Conservation (phyloP, 2,113 vertebrate species). For the Colinus virginianus region DNA sequence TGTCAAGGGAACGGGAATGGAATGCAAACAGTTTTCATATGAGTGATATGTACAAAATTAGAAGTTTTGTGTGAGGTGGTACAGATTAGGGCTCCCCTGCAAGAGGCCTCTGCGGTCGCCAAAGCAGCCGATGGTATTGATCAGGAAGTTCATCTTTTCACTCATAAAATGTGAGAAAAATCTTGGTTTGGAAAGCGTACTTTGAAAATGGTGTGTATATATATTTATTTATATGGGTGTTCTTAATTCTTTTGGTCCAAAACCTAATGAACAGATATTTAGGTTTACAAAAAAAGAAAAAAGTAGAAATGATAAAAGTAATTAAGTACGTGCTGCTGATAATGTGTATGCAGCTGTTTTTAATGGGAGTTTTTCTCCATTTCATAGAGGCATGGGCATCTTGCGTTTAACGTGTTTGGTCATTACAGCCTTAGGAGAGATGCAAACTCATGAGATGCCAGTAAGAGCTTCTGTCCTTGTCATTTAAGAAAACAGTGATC, state of each 20-base stretch:
- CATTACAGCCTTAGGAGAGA: rapidly evolving
- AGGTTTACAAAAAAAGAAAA: background rate
- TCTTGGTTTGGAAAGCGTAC: background rate
- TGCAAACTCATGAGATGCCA: rapidly evolving
- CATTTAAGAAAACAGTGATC: rapidly evolving
- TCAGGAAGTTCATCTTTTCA: background rate
- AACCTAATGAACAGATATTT: rapidly evolving
- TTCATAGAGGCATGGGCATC: rapidly evolving
- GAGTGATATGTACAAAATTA: background rate
- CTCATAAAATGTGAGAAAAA: background rate
- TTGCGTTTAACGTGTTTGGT: rapidly evolving
- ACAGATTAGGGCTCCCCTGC: background rate
- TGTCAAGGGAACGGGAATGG: background rate
- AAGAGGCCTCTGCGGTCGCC: rapidly evolving
- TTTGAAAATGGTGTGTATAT: too few species aligned
- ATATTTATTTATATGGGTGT: too few species aligned
- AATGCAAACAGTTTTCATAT: background rate
- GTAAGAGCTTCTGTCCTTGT: background rate
- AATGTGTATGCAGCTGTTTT: rapidly evolving
- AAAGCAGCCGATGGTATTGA: rapidly evolving
- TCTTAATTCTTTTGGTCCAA: background rate
- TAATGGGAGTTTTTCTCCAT: too few species aligned
- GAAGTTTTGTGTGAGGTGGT: background rate
- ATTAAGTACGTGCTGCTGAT: rapidly evolving
- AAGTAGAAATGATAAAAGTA: background rate